Conservation (phyloP, 2,113 vertebrate genomes). For the Pelmatolapia mariae region DNA sequence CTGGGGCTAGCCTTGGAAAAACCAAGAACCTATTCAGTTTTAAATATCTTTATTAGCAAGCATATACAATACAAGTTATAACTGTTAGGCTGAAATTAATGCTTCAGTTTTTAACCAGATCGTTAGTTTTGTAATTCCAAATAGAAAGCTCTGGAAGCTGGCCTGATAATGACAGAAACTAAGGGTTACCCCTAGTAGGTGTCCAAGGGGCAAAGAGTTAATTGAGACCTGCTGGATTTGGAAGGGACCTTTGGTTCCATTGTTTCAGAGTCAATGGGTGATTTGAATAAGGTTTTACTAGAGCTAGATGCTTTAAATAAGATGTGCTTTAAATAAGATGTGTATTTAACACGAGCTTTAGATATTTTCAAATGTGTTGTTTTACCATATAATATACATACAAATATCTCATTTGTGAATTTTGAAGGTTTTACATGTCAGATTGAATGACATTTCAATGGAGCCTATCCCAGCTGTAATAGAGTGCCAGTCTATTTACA, state of each 20-base stretch:
- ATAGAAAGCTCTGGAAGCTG: background rate
- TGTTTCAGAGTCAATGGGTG: background rate
- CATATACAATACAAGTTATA: background rate
- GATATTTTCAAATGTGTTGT: background rate
- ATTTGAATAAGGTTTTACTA: background rate
- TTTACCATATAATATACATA: background rate
- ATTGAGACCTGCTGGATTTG: background rate
- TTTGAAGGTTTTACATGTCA: background rate
- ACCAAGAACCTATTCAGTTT: background rate
- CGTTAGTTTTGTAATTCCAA: background rate
- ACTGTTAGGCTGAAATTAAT: background rate
- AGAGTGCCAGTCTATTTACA: background rate
- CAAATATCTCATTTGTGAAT: background rate
- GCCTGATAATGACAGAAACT: background rate
- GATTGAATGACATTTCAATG: background rate
- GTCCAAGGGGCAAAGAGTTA: background rate
- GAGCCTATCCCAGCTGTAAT: background rate
- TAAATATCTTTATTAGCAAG: background rate
- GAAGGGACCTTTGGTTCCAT: background rate
- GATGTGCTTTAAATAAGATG: background rate
- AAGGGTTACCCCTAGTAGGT: background rate
- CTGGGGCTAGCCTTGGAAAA: background rate
- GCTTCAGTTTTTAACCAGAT: background rate
- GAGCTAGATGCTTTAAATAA: background rate
- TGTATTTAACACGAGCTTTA: background rate